Base-by-base conservation (phyloP, 2,113 vertebrate genomes). In the Egretta garzetta region DNA sequence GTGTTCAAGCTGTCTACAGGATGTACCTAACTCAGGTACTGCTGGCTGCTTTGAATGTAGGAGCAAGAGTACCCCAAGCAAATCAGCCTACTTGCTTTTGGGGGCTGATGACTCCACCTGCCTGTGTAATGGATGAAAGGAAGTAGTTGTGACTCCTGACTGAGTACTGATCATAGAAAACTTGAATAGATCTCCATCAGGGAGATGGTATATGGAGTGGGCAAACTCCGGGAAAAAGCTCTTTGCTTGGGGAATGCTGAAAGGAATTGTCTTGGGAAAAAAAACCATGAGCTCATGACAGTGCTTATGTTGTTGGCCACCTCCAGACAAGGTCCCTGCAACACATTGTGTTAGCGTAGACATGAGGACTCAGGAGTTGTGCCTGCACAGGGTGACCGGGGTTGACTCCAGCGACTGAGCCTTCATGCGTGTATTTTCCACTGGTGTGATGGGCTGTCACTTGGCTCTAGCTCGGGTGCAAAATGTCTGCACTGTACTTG, bases 281-380 rank as follows among this genome's bases (percentile, higher is more conserved):
- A 24, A 2, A 1, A 0, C 1, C 22, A 2, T 52, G 43, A 75
- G 16, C 5, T 86, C 13, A 4, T 58, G 19, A 22, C 20, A 83
- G 41, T 0, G 0, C 26, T 83, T 68, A 16, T 0, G 0, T 18
- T 90, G n/a, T 58, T 5, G 4, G 8, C 74, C 18, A 37, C 22
- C n/a, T 76, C 28, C 50, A 55, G 22, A 22, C 0, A 1, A 94
- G 37, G 6, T 30, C 91, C 12, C 43, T 71, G 32, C 35, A 77
- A 20, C 23, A 35, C 0, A 0, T 9, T 15, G 1, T 66, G 28
- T 77, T 67, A 30, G 28, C 1, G 0, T 7, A 33, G 17, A 39
- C 9, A 2, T 50, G 26, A 85, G 41, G 30, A 82, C 27, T 37
- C 11, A 14, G 30, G 70, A 89, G 7, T 2, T 73, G 10, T 28